Evolutionary conservation across 2,797 vertebrate genomes (phyloP).

Genomic region (Cirrhinus mrigala): DNA sequence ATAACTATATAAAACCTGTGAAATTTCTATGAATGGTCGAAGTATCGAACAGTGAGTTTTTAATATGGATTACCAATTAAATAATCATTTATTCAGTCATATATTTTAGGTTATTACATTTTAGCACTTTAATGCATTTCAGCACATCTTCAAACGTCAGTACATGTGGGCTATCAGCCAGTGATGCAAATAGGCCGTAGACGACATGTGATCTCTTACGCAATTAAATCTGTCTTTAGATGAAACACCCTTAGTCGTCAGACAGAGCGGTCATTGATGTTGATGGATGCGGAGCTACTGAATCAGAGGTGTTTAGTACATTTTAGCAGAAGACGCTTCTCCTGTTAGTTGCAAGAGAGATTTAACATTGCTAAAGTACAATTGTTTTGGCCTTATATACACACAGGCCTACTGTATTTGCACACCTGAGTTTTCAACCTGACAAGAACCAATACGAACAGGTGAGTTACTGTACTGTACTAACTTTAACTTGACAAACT

Average conservation of each 20-base stretch:
- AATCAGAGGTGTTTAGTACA: not conserved
- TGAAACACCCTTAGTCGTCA: not conserved
- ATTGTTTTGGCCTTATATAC: not conserved
- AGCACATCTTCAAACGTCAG: not conserved
- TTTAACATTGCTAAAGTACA: not conserved
- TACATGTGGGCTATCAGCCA: slow-evolving; percentile 35
- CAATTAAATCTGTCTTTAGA: slow-evolving; percentile 36
- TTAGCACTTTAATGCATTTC: not conserved
- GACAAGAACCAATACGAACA: not conserved
- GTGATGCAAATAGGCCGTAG: slow-evolving; percentile 24
- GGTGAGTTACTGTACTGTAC: slow-evolving; percentile 21
- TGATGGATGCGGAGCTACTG: not conserved
- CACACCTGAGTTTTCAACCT: not conserved
- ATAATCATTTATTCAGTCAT: not conserved
- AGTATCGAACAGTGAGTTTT: not conserved
- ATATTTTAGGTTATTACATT: not conserved
- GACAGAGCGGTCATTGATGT: slow-evolving; percentile 27
- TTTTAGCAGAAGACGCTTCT: not conserved
- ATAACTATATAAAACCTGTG: not conserved
- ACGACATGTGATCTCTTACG: slow-evolving; percentile 46
- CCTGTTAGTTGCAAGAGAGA: not conserved
- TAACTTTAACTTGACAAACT: not conserved
- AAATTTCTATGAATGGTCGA: not conserved
- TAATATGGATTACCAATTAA: not conserved
- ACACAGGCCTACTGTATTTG: not conserved